Evolutionary conservation across 2,888 invertebrate species (phyloP).

Genomic region (Helobdella robusta): DNA sequence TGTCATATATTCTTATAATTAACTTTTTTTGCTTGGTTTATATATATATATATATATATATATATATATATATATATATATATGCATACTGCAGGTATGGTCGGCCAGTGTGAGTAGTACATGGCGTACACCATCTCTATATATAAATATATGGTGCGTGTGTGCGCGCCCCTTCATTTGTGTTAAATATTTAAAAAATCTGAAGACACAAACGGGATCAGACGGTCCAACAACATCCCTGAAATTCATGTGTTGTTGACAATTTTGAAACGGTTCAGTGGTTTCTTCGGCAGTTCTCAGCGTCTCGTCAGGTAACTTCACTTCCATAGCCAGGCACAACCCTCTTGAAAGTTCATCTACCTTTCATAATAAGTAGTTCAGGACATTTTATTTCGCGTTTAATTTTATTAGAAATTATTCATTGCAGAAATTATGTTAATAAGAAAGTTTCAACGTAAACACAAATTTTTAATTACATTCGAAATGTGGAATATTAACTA

Average conservation of each 20-base stretch:
- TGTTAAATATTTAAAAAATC: neutral
- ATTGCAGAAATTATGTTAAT: no score
- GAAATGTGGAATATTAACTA: neutral
- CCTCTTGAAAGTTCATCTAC: slow-evolving; percentile 74
- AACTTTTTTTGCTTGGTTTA: no score
- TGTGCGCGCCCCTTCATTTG: no score
- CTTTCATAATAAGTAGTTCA: slow-evolving; percentile 55
- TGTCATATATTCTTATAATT: no score
- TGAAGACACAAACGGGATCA: slow-evolving; percentile 64
- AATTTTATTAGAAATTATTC: no score
- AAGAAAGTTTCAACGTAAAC: no score
- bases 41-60: no score
- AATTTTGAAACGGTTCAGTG: neutral
- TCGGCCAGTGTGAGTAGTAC: no score
- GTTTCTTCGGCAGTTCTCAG: slow-evolving; percentile 6
- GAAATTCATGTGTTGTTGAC: slow-evolving; percentile 53
- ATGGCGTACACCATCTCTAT: no score
- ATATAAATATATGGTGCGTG: no score
- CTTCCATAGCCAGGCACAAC: slow-evolving; percentile 74
- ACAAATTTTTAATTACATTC: neutral
- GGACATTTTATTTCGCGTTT: slow-evolving; percentile 58
- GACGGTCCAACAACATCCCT: slow-evolving; percentile 75
- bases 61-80: no score
- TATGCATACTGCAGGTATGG: no score
- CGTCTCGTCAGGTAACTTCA: slow-evolving; percentile 52